Conservation (phyloP, 2,113 vertebrate species). For the Pangasianodon hypophthalmus region DNA sequence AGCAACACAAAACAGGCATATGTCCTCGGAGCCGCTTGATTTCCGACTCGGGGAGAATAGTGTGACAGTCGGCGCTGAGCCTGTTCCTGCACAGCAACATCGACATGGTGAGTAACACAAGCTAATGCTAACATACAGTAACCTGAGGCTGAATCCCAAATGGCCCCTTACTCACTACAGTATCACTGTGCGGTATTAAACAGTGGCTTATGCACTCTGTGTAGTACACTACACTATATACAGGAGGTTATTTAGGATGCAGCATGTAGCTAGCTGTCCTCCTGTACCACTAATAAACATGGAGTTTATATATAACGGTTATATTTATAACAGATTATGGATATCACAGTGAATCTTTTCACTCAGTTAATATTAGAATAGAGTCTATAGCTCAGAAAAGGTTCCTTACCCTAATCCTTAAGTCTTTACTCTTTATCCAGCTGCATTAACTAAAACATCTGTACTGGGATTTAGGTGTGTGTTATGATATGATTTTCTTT, state of each 20-base stretch:
- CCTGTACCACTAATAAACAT: background rate
- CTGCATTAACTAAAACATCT: background rate
- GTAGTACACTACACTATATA: background rate
- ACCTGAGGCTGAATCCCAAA: background rate
- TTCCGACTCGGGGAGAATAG: slow-evolving; percentile 70
- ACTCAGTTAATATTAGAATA: background rate
- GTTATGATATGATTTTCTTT: background rate
- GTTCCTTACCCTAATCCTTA: background rate
- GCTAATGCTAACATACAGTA: slow-evolving; percentile 28
- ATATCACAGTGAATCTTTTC: background rate
- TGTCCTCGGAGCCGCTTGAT: slow-evolving; percentile 73
- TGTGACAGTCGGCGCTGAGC: slow-evolving; percentile 68
- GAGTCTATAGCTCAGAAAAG: background rate
- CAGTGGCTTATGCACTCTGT: too few species aligned
- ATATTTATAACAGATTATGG: background rate
- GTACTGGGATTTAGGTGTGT: background rate
- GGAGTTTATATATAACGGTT: background rate
- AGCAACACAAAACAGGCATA: slow-evolving; percentile 67
- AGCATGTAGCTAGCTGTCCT: background rate
- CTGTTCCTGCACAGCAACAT: slow-evolving; percentile 68
- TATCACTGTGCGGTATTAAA: background rate
- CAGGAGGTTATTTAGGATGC: background rate
- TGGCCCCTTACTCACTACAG: background rate
- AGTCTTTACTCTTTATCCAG: background rate
- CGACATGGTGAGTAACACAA: slow-evolving; percentile 75